Evolutionary conservation across 2,113 vertebrate genomes (phyloP), one percentile per base, ranked within the genome.

Genomic region (Rafetus swinhoei): DNA sequence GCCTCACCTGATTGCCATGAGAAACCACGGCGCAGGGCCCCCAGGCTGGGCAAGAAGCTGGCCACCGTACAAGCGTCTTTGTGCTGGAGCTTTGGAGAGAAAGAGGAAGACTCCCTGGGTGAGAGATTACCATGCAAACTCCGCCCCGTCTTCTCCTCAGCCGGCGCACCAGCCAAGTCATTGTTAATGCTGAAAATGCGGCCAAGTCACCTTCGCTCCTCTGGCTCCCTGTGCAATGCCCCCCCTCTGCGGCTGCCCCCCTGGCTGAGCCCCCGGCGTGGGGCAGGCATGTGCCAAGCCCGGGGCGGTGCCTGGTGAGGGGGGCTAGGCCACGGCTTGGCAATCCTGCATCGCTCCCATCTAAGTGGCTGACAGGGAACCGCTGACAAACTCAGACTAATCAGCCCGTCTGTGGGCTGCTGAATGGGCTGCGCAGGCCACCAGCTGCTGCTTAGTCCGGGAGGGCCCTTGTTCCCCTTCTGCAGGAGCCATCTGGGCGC

Each of bases 141-240:
- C 97, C 97, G 95, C 97, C 97, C 93, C 92, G 87, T 72, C 65
- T 72, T 35, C 65, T 72, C 65, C 3, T 18, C 94, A 94, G 83
- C 87, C 84, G 91, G 94, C 84, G 81, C 56, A 24, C 25, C 24
- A 2, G 87, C 84, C 86, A 90, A 87, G 93, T 50, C 94, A 95
- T 96, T 94, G 90, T 97, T 96, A 93, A 95, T 96, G 92, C 76
- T 85, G 94, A 86, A 86, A 95, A 96, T 91, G 96, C 88, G 85
- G 94, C 85, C 97, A 76, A 92, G 93, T 39, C 95, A 88, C 92
- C 90, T 93, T 84, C 92, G 50, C 87, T 27, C 18, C 14, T 6
- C 7, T 54, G 12, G 59, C 25, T 29, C 32, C 65, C 19, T 69
- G 65, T 69, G 65, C 65, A 9, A 19, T 69, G 7, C 18, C 65